phyloP scores from a whole-genome alignment of 64 coral and sea anemone genomes.

The Actinia equina region DNA sequence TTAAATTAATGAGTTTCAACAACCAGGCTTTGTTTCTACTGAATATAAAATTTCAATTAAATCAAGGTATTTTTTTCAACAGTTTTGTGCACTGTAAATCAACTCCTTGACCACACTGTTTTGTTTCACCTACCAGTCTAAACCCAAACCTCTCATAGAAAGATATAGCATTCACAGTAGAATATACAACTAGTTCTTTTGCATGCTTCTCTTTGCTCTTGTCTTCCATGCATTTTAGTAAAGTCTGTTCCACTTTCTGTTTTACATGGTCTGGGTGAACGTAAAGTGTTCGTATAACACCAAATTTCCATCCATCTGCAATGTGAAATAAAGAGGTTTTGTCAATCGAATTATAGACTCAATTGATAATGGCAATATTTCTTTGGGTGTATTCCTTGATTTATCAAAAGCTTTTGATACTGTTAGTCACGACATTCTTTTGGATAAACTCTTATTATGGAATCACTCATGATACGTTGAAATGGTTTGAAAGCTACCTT shows the following conservation, averaged over 20 bases:
- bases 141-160: constrained; percentile 47
- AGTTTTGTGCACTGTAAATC: constrained; percentile 11
- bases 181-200: background rate
- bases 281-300: constrained; percentile 14
- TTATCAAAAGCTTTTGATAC: no score
- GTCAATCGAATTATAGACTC: no score
- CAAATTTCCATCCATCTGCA: background rate
- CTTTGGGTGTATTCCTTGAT: no score
- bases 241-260: constrained; percentile 20
- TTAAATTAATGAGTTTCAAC: no score
- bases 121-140: background rate
- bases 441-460: no score
- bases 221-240: constrained; percentile 29
- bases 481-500: no score
- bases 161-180: constrained; percentile 46
- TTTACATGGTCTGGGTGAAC: constrained; percentile 32
- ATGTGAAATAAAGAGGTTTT: no score
- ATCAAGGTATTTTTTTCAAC: background rate
- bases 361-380: no score
- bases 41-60: no score
- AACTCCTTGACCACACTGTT: background rate
- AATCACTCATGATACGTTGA: no score
- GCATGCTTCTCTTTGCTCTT: constrained; percentile 11
- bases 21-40: no score
- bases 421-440: no score